Base-by-base conservation (phyloP, 2,797 vertebrate genomes). In the Acestrorhynchus altus region DNA sequence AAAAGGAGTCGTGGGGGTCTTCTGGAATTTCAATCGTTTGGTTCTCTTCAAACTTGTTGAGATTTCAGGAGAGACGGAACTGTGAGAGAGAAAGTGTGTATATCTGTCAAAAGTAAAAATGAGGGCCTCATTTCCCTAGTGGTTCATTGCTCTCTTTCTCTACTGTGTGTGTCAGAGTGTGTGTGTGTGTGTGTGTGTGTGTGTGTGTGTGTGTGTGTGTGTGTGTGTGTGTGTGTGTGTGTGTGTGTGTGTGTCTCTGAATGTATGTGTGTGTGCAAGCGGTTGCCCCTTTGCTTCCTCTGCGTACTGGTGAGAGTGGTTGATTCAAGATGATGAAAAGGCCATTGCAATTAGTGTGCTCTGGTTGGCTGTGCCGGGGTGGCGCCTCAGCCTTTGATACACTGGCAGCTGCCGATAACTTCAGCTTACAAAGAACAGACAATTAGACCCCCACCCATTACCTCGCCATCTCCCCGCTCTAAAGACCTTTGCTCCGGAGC, bases 341-440 rank as follows among this genome's bases (percentile, higher is more conserved):
- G 96, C 96, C 96, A 97, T 94, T 86, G 96, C 96, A 96, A 97
- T 98, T 96, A 98, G 96, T 88, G 88, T 90, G 83, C 91, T 88
- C 88, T 83, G 92, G 91, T 95, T 94, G 90, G 89, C 92, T 92
- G 91, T 94, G 93, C 91, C 24, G 79, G 83, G 89, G 92, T 95
- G 88, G 93, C 90, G 94, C 95, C 85, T 83, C 87, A 90, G 89
- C 49, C 87, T 89, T 88, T 87, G 80, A 93, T 85, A 91, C 89
- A 91, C 91, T 96, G 96, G 96, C 97, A 97, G 95, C 94, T 97
- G 97, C 95, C 96, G 95, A 97, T 96, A 98, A 96, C 90, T 88
- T 92, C 88, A 92, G 90, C 92, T 92, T 93, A 91, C 90, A 88
- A 79, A 92, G 93, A 96, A 93, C 91, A 94, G 93, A 96, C 95